phyloP scores from a whole-genome alignment of 2,888 invertebrate genomes.

The Nephrotoma appendiculata region DNA sequence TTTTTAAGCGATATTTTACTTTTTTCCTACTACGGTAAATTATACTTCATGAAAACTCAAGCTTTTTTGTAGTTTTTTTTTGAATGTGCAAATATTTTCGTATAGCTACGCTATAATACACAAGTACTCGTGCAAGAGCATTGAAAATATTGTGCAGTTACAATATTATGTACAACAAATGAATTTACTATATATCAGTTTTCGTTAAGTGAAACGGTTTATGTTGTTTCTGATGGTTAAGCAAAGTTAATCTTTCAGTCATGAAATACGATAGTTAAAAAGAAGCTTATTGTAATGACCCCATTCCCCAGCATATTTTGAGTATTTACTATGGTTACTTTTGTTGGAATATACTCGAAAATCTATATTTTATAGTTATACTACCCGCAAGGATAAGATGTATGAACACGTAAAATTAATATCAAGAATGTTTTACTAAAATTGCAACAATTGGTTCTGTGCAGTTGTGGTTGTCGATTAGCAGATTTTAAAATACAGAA shows the following conservation, averaged over 20 bases:
- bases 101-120: not conserved
- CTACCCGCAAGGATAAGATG: too few species aligned
- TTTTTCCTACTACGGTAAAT: not conserved
- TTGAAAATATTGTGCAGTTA: not conserved
- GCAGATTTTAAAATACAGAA: too few species aligned
- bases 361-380: too few species aligned
- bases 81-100: not conserved
- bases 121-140: not conserved
- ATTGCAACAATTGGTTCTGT: too few species aligned
- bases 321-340: not conserved
- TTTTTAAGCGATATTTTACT: not conserved
- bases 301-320: not conserved
- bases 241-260: not conserved
- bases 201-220: not conserved
- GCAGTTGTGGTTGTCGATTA: too few species aligned
- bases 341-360: not conserved
- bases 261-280: not conserved
- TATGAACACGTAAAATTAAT: too few species aligned
- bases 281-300: not conserved
- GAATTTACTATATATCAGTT: not conserved
- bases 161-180: not conserved
- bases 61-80: not conserved
- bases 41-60: not conserved
- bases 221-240: not conserved
- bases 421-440: too few species aligned